Evolutionary conservation across 2,797 vertebrate genomes (phyloP).

Genomic region (Enoplosus armatus): DNA sequence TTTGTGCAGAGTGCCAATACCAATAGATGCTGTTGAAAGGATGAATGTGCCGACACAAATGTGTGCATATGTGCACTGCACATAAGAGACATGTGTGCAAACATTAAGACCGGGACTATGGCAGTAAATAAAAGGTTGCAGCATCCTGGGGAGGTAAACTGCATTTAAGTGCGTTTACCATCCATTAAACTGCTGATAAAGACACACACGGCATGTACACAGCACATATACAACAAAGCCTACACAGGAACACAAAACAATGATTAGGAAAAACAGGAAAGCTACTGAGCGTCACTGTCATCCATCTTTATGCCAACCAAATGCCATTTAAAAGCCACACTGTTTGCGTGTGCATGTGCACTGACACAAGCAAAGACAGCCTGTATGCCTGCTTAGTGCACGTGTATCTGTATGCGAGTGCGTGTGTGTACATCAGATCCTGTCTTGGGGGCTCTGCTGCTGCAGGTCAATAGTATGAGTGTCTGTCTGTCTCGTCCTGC

Average conservation of each 20-base stretch:
- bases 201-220: background rate
- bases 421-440: conserved; percentile 45
- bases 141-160: conserved; percentile 46
- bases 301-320: conserved; percentile 14
- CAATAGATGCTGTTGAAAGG: conserved; percentile 44
- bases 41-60: conserved; percentile 53
- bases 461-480: conserved; percentile 80
- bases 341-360: conserved; percentile 18
- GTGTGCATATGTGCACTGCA: conserved; percentile 14
- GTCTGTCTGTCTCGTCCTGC: conserved; percentile 74
- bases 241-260: conserved; percentile 37
- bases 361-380: conserved; percentile 27
- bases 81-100: conserved; percentile 28
- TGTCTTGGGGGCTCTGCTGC: conserved; percentile 69
- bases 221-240: conserved; percentile 18
- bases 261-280: conserved; percentile 47
- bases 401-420: conserved; percentile 28
- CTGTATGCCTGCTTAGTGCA: conserved; percentile 27
- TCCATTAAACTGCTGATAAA: conserved; percentile 38
- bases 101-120: conserved; percentile 20
- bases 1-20: conserved; percentile 55
- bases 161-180: conserved; percentile 52
- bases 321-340: conserved; percentile 1
- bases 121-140: conserved; percentile 51
- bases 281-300: background rate